Percentiles rank a stretch among this genome's conserved stretches.
Evolutionary conservation across 2,888 invertebrate genomes (phyloP).

Genomic region (Ellobium chinense): DNA sequence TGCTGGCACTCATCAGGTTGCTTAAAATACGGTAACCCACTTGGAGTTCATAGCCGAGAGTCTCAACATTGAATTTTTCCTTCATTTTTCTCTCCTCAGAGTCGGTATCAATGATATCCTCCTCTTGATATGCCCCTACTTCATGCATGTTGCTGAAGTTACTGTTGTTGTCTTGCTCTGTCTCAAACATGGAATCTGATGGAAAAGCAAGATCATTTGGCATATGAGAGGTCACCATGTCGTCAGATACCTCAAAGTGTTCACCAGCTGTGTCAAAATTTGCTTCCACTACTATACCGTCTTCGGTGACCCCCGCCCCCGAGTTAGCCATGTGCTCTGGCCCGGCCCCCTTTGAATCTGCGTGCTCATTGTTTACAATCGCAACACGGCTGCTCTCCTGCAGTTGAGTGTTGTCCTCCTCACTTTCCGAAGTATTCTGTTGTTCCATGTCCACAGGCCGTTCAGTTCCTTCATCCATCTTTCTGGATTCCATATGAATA

Average conservation of each 20-base stretch:
- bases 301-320: slow-evolving; percentile 4
- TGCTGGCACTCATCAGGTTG: slow-evolving; percentile 78
- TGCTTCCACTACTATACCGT: not conserved
- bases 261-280: not conserved
- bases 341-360: not conserved
- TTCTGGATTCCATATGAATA: not conserved
- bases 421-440: not conserved
- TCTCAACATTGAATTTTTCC: slow-evolving; percentile 40
- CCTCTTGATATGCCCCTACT: not conserved
- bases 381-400: not conserved
- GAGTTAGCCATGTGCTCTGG: slow-evolving; percentile 1
- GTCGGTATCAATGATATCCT: slow-evolving; percentile 6
- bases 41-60: slow-evolving; percentile 69
- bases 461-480: not conserved
- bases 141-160: not conserved
- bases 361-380: slow-evolving; percentile 29
- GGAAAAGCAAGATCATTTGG: not conserved
- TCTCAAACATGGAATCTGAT: not conserved
- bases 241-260: not conserved
- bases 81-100: slow-evolving; percentile 20
- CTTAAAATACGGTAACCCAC: slow-evolving; percentile 78
- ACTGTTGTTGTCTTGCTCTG: not conserved
- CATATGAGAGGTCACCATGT: not conserved
- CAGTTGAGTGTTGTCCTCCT: not conserved
- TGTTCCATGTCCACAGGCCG: not conserved